Base-by-base conservation (phyloP, 2,888 invertebrate species). In the Phengaris alcon region DNA sequence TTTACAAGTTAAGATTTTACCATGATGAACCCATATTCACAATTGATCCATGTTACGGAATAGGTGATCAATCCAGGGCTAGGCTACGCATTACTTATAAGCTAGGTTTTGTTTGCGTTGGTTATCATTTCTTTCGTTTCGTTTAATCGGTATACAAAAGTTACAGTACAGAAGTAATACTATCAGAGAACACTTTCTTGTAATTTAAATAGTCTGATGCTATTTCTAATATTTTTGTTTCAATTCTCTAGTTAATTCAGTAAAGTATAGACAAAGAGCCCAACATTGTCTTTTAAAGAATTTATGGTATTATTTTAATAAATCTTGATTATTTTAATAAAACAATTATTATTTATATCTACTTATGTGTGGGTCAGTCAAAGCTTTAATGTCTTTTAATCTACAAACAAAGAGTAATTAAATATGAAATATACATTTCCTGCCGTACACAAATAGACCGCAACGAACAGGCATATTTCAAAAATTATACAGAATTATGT, bases 401-500 rank as follows among this genome's bases (percentile, higher is more conserved):
- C 35, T 13, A 70, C 15, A 52, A 70, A 15, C 48, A 69, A n/a
- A 15, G 48, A 51, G 51, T 48, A 70, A 22, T 70, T 12, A 70
- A 70, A 70, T 51, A 70, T 51, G 70, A 22, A 15, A 70, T 15
- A n/a, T 22, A 48, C 70, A 22, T 70, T 72, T 72, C 52, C 51
- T 12, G 8, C 48, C 52, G 51, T 54, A 72, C 72, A 52, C 52
- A 72, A 72, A 72, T 54, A 72, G 35, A 72, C 52, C 72, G 13
- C 54, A 72, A 6, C 64, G 35, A 64, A 72, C 72, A 1, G 70
- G 15, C 70, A 72, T 72, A 13, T 13, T 72, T 54, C 13, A 44
- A 54, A 69, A 72, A 72, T 72, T 72, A 72, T 54, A 72, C 72
- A 12, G 54, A 35, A 52, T 72, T 54, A 52, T 72, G 72, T 72